A percentile compares a stretch with the other conserved stretches of the same genome.
Evolutionary conservation across 2,113 vertebrate species (phyloP).

Genomic region (Aleadryas rufinucha): DNA sequence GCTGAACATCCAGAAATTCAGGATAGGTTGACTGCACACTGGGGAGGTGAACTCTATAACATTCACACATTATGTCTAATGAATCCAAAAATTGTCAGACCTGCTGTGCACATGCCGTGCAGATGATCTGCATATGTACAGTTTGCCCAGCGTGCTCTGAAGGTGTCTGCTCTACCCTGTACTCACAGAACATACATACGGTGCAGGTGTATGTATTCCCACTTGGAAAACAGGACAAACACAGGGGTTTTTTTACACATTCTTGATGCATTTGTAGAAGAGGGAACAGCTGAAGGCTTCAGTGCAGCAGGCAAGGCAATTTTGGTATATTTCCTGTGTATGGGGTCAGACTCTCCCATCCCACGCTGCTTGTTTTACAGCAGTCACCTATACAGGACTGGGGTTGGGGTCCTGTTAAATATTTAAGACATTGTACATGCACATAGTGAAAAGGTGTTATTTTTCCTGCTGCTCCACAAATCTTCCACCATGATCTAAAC

Average conservation of each 20-base stretch:
- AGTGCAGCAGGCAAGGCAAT: background rate
- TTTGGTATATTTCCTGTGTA: background rate
- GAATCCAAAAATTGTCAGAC: background rate
- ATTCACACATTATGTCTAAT: background rate
- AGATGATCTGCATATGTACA: background rate
- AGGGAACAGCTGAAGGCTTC: background rate
- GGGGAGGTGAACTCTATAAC: background rate
- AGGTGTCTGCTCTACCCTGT: background rate
- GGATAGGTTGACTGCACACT: background rate
- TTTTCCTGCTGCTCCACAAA: background rate
- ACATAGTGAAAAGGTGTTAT: background rate
- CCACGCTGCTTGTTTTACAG: background rate
- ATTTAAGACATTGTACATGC: background rate
- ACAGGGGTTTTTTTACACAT: background rate
- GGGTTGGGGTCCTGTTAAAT: background rate
- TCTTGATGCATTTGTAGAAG: background rate
- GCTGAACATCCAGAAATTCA: constrained; percentile 27
- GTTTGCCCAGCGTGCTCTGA: fast-evolving
- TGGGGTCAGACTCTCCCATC: background rate
- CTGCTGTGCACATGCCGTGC: background rate
- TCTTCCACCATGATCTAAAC: background rate
- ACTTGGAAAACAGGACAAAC: background rate
- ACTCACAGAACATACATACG: background rate
- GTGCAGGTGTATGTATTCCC: background rate
- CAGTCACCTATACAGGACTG: background rate